Base-by-base conservation (phyloP, 2,888 invertebrate genomes). In the Harpalus rufipes region DNA sequence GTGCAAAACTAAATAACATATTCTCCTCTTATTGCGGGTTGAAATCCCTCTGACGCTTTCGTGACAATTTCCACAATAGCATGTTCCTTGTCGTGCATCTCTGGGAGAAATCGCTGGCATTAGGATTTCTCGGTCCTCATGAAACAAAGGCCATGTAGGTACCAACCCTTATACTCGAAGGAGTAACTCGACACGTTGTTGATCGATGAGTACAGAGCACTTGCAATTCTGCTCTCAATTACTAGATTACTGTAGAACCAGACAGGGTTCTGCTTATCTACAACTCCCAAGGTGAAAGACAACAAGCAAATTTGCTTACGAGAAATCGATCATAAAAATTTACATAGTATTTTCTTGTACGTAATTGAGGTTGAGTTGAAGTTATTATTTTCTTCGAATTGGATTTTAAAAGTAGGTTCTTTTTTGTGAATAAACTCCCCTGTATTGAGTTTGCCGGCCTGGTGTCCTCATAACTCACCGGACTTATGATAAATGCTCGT, bases 401-500 rank as follows among this genome's bases (percentile, higher is more conserved):
- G 32, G 32, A 51, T 51, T 8, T 51, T 51, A 12, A 51, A 51
- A 51, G 44, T 51, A 51, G 44, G 44, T 32, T 32, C 10, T 5
- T 51, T 51, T 51, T 51, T 8, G 44, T 51, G 87, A 87, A 88
- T 88, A 87, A 89, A 89, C 89, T 89, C 88, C 87, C 41, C 88
- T 88, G 89, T 89, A 89, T 89, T 88, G 89, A 89, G 89, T 88
- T 89, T 89, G 86, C 81, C 72, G 56, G 32, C 32, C 80, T 39
- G 39, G 18, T 68, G 85, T 80, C 80, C 89, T 32, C 89, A 89
- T 89, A 89, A 89, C 88, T 89, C 89, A 89, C 88, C 85, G 87
- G 87, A 87, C 87, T 87, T 87, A 89, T 89, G 89, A 89, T 89
- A 89, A 89, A 89, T 89, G 89, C 88, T 87, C 86, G 87, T 86